Base-by-base conservation (phyloP, 2,888 invertebrate species). In the Parnassius orleans region DNA sequence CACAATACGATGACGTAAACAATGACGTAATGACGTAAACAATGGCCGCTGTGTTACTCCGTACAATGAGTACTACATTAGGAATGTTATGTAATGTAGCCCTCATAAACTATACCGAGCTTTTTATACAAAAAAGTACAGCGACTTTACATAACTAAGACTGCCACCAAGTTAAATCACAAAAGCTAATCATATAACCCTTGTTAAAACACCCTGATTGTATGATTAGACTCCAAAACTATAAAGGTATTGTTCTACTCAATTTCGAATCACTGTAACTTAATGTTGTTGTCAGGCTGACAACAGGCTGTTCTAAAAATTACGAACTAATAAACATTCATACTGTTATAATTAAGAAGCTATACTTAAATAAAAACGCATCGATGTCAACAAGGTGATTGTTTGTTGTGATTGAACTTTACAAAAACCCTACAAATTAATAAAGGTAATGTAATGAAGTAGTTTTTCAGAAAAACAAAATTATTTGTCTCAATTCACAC, bases 1-100 rank as follows among this genome's bases (percentile, higher is more conserved):
- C 41, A 56, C 51, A 56, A 55, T 52, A 41, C 55, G 12, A 42
- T 15, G 48, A 50, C 55, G 46, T 12, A 48, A 48, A 9, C 15
- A 24, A 9, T 12, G 33, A 5, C 33, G 33, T 33, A 33, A 33
- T 33, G 33, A 7, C 33, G 33, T 33, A 33, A 24, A 46, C 55
- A 46, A 46, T 15, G 12, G 46, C 55, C 46, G 51, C 19, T 44
- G n/a, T 46, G 14, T 15, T 1, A 9, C 11, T n/a, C 19, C 24
- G 33, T 9, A 15, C 55, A 14, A 15, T 56, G 19, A 10, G 15
- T 48, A n/a, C 14, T 14, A 14, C 14, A 48, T 48, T 48, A 9
- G 14, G 14, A 7, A 14, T 15, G 48, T 48, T 48, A 48, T 14
- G 2, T 14, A 48, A 48, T 14, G 14, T 12, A 43, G 9, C 14